These are phyloP conservation scores for Lacerta viridis DNA, from an alignment of 2,797 vertebrate species.

Conservation along the genomic window DNA sequence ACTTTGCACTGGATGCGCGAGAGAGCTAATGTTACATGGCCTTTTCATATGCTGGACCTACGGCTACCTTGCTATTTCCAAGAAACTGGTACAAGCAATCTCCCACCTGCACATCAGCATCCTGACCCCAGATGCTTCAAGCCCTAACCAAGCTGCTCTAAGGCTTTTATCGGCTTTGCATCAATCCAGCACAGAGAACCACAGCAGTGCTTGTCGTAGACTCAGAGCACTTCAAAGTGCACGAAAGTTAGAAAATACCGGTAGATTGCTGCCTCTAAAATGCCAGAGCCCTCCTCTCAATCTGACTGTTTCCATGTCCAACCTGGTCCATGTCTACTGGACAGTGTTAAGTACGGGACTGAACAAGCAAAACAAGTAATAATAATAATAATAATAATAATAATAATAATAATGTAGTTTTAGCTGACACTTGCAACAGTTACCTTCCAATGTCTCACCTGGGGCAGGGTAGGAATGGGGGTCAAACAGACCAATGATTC, in stretches of 20 bases:
- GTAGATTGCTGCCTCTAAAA: background rate
- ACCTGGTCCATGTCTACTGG: too few relatives aligned
- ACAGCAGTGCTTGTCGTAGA: background rate
- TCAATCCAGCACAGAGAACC: background rate
- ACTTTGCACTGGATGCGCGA: background rate
- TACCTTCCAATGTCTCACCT: too few relatives aligned
- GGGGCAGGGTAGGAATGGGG: too few relatives aligned
- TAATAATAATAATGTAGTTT: too few relatives aligned
- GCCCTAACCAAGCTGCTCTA: background rate
- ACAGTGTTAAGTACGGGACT: too few relatives aligned
- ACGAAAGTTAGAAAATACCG: background rate
- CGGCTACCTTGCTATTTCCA: conserved; percentile 1
- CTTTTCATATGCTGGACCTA: background rate
- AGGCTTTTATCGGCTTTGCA: conserved; percentile 21
- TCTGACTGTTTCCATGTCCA: background rate
- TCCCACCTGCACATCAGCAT: background rate
- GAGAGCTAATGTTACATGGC: background rate
- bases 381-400: too few relatives aligned
- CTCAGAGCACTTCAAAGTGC: background rate
- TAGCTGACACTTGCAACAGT: too few relatives aligned
- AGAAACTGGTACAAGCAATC: conserved; percentile 3
- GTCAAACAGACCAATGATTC: too few relatives aligned
- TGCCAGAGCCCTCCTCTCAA: background rate
- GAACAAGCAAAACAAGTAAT: too few relatives aligned
- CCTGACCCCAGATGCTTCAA: conserved; percentile 1